phyloP scores from a whole-genome alignment of 2,888 invertebrate species.

The Microplitis deprimator region DNA sequence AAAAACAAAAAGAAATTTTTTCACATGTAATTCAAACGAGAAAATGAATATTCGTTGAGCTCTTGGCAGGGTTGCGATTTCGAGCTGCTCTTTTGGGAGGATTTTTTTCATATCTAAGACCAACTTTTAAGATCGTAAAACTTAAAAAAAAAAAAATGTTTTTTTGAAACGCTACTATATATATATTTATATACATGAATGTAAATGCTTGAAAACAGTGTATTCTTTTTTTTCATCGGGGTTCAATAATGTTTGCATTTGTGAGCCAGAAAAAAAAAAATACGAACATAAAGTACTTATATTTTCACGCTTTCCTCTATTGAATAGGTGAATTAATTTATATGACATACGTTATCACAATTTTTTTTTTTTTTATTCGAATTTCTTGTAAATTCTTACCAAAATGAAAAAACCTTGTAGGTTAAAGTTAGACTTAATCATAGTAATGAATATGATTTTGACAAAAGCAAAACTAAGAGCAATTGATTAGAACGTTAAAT shows the following conservation, averaged over 20 bases:
- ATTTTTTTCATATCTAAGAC: too few relatives aligned
- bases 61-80: too few relatives aligned
- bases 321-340: background rate
- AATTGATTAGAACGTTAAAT: background rate
- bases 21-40: too few relatives aligned
- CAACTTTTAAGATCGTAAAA: too few relatives aligned
- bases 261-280: slow-evolving; percentile 5
- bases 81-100: too few relatives aligned
- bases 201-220: too few relatives aligned
- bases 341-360: background rate
- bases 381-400: background rate
- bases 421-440: background rate
- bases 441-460: background rate
- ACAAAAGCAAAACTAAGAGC: background rate
- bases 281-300: slow-evolving; percentile 32
- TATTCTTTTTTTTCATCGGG: too few relatives aligned
- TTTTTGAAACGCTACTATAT: too few relatives aligned
- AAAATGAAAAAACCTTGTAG: background rate
- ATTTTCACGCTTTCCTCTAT: slow-evolving; percentile 1
- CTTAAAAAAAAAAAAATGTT: too few relatives aligned
- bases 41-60: too few relatives aligned
- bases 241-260: background rate
- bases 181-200: too few relatives aligned
- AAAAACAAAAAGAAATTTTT: too few relatives aligned
- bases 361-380: background rate